Conservation (phyloP, 2,797 vertebrate species). For the Siniperca obscura region DNA sequence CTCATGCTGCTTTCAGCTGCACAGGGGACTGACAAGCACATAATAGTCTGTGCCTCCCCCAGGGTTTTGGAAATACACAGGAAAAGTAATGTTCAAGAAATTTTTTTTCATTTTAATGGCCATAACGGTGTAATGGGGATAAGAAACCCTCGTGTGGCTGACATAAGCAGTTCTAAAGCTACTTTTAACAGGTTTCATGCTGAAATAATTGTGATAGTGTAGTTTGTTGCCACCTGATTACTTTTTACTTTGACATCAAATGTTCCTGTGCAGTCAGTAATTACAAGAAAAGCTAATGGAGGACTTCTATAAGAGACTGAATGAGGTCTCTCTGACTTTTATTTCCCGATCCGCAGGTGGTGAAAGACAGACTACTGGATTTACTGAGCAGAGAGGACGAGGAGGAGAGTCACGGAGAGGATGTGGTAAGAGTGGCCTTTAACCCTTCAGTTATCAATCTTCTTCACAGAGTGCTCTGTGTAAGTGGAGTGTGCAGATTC, state of each 20-base stretch:
- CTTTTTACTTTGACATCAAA: constrained; percentile 22
- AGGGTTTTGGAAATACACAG: constrained; percentile 41
- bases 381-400: constrained; percentile 95
- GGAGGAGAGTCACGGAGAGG: constrained; percentile 94
- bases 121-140: constrained; percentile 30
- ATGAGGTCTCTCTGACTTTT: constrained; percentile 7
- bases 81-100: constrained; percentile 24
- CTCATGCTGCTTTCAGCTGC: constrained; percentile 46
- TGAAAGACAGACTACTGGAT: constrained; percentile 95
- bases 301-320: not conserved
- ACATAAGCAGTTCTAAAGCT: constrained; percentile 26
- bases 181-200: constrained; percentile 21
- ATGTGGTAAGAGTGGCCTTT: constrained; percentile 89
- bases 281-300: not conserved
- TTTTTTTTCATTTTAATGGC: constrained; percentile 38
- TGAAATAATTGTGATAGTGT: constrained; percentile 37
- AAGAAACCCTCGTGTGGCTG: constrained; percentile 18
- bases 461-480: constrained; percentile 1
- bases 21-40: constrained; percentile 45
- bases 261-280: constrained; percentile 23
- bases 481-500: constrained; percentile 24
- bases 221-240: constrained; percentile 36
- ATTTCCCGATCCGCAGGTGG: constrained; percentile 86
- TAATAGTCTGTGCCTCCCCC: constrained; percentile 42
- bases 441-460: constrained; percentile 5